Evolutionary conservation across 2,888 invertebrate genomes (phyloP), one percentile per base, ranked within the genome.

Genomic region (Phyllotreta cruciferae): DNA sequence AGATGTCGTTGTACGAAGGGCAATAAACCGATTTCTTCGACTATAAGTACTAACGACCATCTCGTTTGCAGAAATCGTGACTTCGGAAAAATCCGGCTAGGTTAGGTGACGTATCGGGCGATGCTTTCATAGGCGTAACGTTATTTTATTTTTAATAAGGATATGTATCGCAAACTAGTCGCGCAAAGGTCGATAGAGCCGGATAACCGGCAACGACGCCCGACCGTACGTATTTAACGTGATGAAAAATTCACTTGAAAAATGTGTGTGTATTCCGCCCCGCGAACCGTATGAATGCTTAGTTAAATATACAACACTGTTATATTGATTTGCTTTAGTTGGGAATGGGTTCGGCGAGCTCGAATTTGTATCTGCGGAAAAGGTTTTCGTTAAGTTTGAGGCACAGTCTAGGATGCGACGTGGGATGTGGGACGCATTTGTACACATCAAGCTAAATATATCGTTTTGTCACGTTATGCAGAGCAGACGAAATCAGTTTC

Each of bases 21-120:
- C 60, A 60, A 60, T 39, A 60, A 60, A 60, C 54, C 60, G 60
- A 60, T 60, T 60, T 54, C 24, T 55, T 55, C 8, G 35, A 55
- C 42, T 55, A 42, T 41, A 24, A 24, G 24, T 24, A 41, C 54
- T 60, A 60, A 60, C 54, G 45, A 54, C 54, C 54, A 39, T 38
- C 14, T 38, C 13, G 47, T 56, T 47, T 38, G 53, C 42, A 44
- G 37, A 54, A 60, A 54, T 60, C 60, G 60, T 60, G 60, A 47
- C 47, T 53, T 10, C 10, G 39, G 54, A 39, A 54, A 54, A 39
- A 54, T 42, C 24, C 24, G 4, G 9, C 14, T n/a, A 50, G n/a
- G 45, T 7, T 7, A 36, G 50, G 35, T 42, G 42, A 34, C 41
- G 55, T 13, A 53, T 53, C 39, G 38, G 10, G 39, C 39, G 14